phyloP scores from a whole-genome alignment of 37 sponge, comb jelly and placozoan species.

The Crambe crambe region DNA sequence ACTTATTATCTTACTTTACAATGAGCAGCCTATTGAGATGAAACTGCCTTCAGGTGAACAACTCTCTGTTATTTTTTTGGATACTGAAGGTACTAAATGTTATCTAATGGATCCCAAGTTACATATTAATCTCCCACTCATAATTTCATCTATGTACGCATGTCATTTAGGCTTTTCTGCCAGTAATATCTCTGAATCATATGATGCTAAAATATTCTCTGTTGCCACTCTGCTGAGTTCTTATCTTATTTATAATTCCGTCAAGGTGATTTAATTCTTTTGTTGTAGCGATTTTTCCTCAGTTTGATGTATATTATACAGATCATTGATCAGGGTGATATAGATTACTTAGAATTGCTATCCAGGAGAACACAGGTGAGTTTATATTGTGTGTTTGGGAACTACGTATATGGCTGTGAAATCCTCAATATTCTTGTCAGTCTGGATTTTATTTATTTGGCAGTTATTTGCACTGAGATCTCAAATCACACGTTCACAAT shows the following conservation, averaged over 20 bases:
- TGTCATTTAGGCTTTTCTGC: constrained; percentile 97
- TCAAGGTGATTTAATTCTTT: constrained; percentile 62
- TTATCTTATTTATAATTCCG: constrained; percentile 93
- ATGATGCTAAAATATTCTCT: constrained; percentile 95
- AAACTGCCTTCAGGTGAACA: constrained; percentile 48
- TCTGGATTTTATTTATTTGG: neutral
- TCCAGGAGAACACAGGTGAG: constrained; percentile 86
- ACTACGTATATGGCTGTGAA: neutral
- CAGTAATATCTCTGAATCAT: constrained; percentile 85
- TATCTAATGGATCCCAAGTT: neutral
- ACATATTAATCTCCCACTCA: neutral
- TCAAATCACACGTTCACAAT: constrained; percentile 71
- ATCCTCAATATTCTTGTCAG: neutral
- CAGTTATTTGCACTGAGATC: constrained; percentile 92
- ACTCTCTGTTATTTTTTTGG: constrained; percentile 83
- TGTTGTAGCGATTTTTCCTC: neutral
- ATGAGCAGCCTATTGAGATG: constrained; percentile 59
- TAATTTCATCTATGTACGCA: too few relatives aligned
- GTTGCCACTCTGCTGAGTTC: constrained; percentile 90
- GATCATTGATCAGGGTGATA: constrained; percentile 94
- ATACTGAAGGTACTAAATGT: constrained; percentile 78
- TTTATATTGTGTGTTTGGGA: constrained; percentile 10
- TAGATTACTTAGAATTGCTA: constrained; percentile 91
- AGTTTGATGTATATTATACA: too few relatives aligned
- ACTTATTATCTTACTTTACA: neutral